A percentile compares a stretch with the other conserved stretches of the same genome.
phyloP scores from a whole-genome alignment of 2,888 invertebrate species.

The Sphaeridia pumilis region DNA sequence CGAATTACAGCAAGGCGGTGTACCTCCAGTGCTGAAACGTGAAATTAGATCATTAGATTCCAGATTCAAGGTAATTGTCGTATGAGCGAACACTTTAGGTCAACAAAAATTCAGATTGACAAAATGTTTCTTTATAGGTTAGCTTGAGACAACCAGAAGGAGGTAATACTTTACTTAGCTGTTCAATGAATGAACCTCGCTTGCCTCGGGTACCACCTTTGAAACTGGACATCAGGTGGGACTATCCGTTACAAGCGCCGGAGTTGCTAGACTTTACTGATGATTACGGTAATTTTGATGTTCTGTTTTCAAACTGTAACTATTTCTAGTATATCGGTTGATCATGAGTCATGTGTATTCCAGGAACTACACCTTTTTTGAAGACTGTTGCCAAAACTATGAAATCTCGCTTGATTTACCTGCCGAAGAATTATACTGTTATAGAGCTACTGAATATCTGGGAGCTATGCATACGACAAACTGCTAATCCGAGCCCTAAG shows the following conservation, averaged over 20 bases:
- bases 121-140: slow-evolving; percentile 6
- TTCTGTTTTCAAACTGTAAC: no score
- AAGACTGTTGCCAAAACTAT: slow-evolving; percentile 61
- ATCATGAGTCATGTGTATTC: no score
- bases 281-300: slow-evolving; percentile 59
- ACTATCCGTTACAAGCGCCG: slow-evolving; percentile 59
- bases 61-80: slow-evolving; percentile 80
- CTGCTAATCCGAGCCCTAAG: slow-evolving; percentile 37
- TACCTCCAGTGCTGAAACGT: slow-evolving; percentile 82
- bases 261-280: slow-evolving; percentile 57
- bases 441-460: slow-evolving; percentile 83
- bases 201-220: slow-evolving; percentile 87
- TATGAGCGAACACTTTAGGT: no score
- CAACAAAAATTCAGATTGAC: no score
- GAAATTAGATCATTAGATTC: slow-evolving; percentile 86
- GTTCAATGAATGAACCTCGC: slow-evolving; percentile 75
- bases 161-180: slow-evolving; percentile 53
- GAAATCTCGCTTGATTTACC: slow-evolving; percentile 59
- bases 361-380: slow-evolving; percentile 59
- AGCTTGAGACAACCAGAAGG: background rate
- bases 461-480: slow-evolving; percentile 89
- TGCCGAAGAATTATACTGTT: slow-evolving; percentile 72
- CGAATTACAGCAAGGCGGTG: slow-evolving; percentile 45
- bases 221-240: slow-evolving; percentile 69
- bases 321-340: no score